Conservation (phyloP, 2,797 vertebrate species). For the Sebastes iracundus region DNA sequence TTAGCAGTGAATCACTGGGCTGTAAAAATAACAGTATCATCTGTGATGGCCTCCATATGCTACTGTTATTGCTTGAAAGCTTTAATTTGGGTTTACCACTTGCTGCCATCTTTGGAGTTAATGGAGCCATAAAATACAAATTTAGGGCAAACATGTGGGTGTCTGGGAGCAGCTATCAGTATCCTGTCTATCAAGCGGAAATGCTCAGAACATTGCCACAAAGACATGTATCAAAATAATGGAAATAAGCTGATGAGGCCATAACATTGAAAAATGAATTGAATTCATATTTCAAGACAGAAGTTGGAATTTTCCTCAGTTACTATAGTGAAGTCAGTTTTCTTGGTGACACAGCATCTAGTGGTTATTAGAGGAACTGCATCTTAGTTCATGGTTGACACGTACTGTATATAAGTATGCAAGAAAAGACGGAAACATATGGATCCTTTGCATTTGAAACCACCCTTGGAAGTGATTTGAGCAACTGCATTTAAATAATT, state of each 20-base stretch:
- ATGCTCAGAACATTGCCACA: not conserved
- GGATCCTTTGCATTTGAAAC: not conserved
- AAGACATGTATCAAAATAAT: not conserved
- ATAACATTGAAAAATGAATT: not conserved
- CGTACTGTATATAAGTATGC: not conserved
- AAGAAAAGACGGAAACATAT: not conserved
- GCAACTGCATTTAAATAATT: not conserved
- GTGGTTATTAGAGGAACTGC: not conserved
- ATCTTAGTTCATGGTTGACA: not conserved
- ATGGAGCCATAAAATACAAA: constrained; percentile 3
- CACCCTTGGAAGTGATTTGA: not conserved
- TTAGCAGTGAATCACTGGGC: not conserved
- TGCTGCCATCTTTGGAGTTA: constrained; percentile 3
- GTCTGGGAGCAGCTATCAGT: not conserved
- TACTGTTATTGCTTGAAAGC: not conserved
- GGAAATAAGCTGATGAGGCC: not conserved
- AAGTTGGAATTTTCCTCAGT: not conserved
- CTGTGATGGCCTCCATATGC: constrained; percentile 11
- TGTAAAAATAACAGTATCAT: constrained; percentile 3
- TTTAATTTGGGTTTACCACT: constrained; percentile 4
- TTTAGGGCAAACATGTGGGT: not conserved
- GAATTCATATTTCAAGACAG: not conserved
- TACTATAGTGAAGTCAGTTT: not conserved
- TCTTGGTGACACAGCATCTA: not conserved
- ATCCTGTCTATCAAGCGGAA: not conserved